Conservation (phyloP, 2,888 invertebrate genomes). For the Rhagonycha fulva region DNA sequence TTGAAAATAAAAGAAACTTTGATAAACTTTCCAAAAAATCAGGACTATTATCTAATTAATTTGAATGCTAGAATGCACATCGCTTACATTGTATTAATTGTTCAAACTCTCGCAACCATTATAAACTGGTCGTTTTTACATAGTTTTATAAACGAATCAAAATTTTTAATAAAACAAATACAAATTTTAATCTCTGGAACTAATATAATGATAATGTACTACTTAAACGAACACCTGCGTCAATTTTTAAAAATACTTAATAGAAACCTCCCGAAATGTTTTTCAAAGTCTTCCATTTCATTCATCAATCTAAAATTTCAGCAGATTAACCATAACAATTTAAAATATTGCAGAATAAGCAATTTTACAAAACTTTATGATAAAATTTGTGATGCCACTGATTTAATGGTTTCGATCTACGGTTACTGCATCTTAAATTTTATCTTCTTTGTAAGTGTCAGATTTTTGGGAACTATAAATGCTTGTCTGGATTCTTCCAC, state of each 20-base stretch:
- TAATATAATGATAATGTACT: neutral
- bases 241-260: neutral
- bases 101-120: neutral
- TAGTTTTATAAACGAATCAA: neutral
- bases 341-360: neutral
- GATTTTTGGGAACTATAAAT: constrained; percentile 1
- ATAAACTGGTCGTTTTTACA: neutral
- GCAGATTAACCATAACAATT: neutral
- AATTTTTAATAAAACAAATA: neutral
- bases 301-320: neutral
- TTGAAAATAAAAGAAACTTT: neutral
- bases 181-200: neutral
- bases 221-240: neutral
- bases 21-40: neutral
- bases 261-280: neutral
- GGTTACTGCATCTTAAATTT: neutral
- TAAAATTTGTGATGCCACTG: neutral
- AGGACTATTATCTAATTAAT: neutral
- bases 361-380: neutral
- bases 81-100: neutral
- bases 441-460: neutral
- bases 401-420: neutral
- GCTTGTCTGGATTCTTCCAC: neutral
- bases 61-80: neutral
- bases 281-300: neutral